phyloP scores from a whole-genome alignment of 2,797 vertebrate species.

The Astyanax mexicanus region DNA sequence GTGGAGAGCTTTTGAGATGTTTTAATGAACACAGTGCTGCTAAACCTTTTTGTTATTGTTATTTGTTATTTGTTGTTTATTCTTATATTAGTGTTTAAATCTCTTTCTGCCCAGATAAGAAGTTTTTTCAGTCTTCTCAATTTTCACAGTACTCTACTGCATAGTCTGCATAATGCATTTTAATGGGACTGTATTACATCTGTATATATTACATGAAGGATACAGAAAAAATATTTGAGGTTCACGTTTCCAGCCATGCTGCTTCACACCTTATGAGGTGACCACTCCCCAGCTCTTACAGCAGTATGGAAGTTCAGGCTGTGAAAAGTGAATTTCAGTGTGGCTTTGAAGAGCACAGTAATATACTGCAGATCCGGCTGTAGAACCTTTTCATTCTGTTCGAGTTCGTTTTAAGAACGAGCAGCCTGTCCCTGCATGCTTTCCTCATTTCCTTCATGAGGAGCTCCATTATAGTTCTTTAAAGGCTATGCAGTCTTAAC shows the following conservation, averaged over 20 bases:
- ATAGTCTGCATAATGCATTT: not conserved
- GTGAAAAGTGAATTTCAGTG: conserved; percentile 44
- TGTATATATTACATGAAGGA: not conserved
- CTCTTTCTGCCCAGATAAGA: no score
- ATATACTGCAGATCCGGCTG: conserved; percentile 49
- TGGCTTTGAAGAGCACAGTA: conserved; percentile 24
- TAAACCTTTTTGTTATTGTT: no score
- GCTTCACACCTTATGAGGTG: conserved; percentile 22
- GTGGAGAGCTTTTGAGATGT: no score
- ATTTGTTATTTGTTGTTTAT: no score
- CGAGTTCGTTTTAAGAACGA: conserved; percentile 57
- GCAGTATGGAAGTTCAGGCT: conserved; percentile 27
- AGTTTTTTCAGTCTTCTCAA: no score
- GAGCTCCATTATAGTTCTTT: conserved; percentile 43
- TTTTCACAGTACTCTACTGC: not conserved
- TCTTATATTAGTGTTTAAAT: no score
- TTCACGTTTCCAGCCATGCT: conserved; percentile 18
- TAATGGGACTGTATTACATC: not conserved
- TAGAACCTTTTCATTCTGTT: conserved; percentile 39
- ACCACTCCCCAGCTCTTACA: not conserved
- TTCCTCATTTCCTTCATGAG: conserved; percentile 34
- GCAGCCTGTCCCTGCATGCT: conserved; percentile 46
- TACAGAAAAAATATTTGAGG: not conserved
- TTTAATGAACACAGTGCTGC: no score
- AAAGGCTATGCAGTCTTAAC: conserved; percentile 29